A percentile compares a stretch with the other conserved stretches of the same genome.
Conservation (phyloP, 2,888 invertebrate genomes). For the Drosophila formosana region DNA sequence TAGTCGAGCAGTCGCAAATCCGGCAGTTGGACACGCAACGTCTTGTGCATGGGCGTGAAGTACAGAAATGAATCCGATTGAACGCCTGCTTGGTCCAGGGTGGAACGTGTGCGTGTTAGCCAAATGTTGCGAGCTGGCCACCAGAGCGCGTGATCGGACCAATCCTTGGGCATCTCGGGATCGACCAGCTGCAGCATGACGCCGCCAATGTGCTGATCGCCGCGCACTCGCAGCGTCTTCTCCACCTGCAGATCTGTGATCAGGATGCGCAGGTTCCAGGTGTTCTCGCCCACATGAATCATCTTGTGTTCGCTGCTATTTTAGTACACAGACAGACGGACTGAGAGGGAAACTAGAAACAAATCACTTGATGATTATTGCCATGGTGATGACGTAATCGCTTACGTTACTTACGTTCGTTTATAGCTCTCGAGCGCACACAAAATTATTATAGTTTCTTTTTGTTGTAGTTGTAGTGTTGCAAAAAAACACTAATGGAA, state of each 20-base stretch:
- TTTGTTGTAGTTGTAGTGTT: constrained; percentile 18
- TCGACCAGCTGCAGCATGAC: constrained; percentile 99
- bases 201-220: constrained; percentile 98
- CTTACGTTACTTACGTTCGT: constrained; percentile 56
- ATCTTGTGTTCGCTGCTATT: constrained; percentile 68
- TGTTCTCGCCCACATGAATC: constrained; percentile 93
- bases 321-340: constrained; percentile 24
- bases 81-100: constrained; percentile 98
- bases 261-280: constrained; percentile 97
- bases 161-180: constrained; percentile 98
- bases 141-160: constrained; percentile 99
- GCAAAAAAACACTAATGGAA: background rate
- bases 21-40: constrained; percentile 94
- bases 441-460: constrained; percentile 30
- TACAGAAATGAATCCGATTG: constrained; percentile 97
- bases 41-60: constrained; percentile 99
- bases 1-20: constrained; percentile 96
- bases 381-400: constrained; percentile 70
- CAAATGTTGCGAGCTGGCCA: constrained; percentile 98
- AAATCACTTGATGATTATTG: constrained; percentile 59
- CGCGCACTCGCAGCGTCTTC: constrained; percentile 95
- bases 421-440: constrained; percentile 31
- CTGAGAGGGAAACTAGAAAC: constrained; percentile 26
- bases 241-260: constrained; percentile 97
- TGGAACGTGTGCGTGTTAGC: constrained; percentile 96